Evolutionary conservation across 2,888 invertebrate genomes (phyloP).

Genomic region (Taphrorychus bicolor): DNA sequence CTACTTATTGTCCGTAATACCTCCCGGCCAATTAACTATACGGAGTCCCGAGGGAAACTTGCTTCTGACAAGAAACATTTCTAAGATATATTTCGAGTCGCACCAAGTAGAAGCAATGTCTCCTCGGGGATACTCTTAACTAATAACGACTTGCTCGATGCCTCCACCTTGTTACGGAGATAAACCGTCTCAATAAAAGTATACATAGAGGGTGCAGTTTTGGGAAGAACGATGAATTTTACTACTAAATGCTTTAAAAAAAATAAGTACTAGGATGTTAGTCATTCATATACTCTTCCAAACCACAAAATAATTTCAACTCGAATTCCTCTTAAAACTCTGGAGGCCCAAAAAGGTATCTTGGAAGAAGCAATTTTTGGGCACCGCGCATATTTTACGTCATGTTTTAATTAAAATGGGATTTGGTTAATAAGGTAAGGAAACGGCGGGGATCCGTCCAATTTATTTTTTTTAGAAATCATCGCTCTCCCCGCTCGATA

Average conservation of each 20-base stretch:
- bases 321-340: conserved; percentile 18
- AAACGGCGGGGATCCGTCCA: background rate
- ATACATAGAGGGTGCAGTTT: too few species aligned
- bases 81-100: conserved; percentile 34
- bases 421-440: conserved; percentile 40
- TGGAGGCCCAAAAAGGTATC: conserved; percentile 23
- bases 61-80: conserved; percentile 35
- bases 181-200: conserved; percentile 5
- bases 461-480: background rate
- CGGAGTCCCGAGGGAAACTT: conserved; percentile 22
- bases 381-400: conserved; percentile 45
- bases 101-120: conserved; percentile 34
- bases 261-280: too few species aligned
- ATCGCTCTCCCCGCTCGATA: background rate
- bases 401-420: conserved; percentile 50
- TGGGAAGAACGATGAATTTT: background rate
- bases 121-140: conserved; percentile 33
- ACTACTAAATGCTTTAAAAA: too few species aligned
- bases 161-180: conserved; percentile 23
- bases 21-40: conserved; percentile 26
- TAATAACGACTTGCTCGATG: conserved; percentile 30
- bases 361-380: conserved; percentile 32
- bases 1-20: conserved; percentile 7
- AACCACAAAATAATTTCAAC: conserved; percentile 38
- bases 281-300: too few species aligned